Evolutionary conservation across 2,888 invertebrate genomes (phyloP), one percentile per base, ranked within the genome.

Genomic region (Drosophila mimica): DNA sequence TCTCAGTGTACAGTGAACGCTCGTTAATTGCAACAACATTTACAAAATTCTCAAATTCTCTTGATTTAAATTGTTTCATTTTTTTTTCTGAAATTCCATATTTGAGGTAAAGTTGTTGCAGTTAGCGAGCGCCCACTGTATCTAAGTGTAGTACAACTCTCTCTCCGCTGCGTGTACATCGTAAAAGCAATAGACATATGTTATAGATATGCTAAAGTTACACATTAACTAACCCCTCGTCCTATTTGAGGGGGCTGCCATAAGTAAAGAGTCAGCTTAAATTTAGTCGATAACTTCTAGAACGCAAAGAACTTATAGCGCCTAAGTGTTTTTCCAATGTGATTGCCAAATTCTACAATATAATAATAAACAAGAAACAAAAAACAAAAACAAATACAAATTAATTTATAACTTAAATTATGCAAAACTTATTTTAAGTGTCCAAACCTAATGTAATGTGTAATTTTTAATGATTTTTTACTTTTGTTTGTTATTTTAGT

Each of bases 271-370:
- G 70, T 81, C 68, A 78, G 71, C 66, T 34, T 67, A 79, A 58
- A 36, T 56, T 79, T 80, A 79, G 62, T 53, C 33, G 48, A 15
- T 67, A 74, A 70, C 34, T 77, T 63, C 61, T 70, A 71, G 67
- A 74, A 82, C 72, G 77, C 88, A 84, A 84, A 87, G 89, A 87
- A 87, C 86, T 87, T 87, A 85, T 87, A 87, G 88, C 58, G 75
- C 62, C 67, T 87, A 87, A 87, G 87, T 89, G 89, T 89, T 87
- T 87, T 89, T 89, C 88, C 89, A 87, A 87, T 87, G 87, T 87
- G 87, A 87, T 87, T 88, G 85, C 87, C 88, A 87, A 87, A 89
- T 89, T 88, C 89, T 89, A 89, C 88, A 83, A 81, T 70, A 83
- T 80, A 71, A 75, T 59, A 57, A 43, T 43, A 20, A 56, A 30